Evolutionary conservation across 2,797 vertebrate genomes (phyloP), one percentile per base, ranked within the genome.

Genomic region (Cyclopterus lumpus): DNA sequence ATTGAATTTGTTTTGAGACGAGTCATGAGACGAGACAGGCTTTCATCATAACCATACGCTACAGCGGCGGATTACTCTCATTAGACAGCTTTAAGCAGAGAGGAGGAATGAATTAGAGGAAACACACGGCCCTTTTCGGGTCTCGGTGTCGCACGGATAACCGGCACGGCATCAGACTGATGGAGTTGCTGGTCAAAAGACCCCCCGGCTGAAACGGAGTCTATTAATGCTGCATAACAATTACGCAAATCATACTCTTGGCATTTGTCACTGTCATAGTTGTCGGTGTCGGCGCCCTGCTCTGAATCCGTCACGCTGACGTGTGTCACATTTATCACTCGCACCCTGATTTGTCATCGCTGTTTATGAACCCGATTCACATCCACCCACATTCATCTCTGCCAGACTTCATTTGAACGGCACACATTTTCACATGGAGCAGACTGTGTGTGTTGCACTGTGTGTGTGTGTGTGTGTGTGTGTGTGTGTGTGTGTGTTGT

Each of bases 201-300:
- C n/a, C 71, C 53, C n/a, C 12, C 26, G 6, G 36, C 54, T 67
- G 7, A 79, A 40, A 24, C 3, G 0, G 2, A 84, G 77, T 86
- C 74, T 40, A 80, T 86, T 75, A 87, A 82, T 30, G 63, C 75
- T 22, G 71, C 74, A 67, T 28, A 76, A 88, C 64, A 80, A 88
- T 84, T 72, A 75, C 62, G 75, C 58, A 71, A 79, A 86, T 89
- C 84, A 44, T 67, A 69, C 57, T 79, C 74, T 59, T 78, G 81
- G 72, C 84, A 90, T 90, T 90, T 74, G 82, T 89, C 90, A 86
- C 75, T 80, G 83, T 86, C 86, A 28, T 77, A 70, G 80, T 81
- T 77, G 88, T 83, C 51, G 34, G n/a, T 24, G 72, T 68, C 22
- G 2, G 76, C 11, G 22, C 71, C 64, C 62, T 6, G 67, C 61